These are phyloP conservation scores for Pelecanoides urinatrix DNA, from an alignment of 2,113 vertebrate species.

Conservation along the genomic window DNA sequence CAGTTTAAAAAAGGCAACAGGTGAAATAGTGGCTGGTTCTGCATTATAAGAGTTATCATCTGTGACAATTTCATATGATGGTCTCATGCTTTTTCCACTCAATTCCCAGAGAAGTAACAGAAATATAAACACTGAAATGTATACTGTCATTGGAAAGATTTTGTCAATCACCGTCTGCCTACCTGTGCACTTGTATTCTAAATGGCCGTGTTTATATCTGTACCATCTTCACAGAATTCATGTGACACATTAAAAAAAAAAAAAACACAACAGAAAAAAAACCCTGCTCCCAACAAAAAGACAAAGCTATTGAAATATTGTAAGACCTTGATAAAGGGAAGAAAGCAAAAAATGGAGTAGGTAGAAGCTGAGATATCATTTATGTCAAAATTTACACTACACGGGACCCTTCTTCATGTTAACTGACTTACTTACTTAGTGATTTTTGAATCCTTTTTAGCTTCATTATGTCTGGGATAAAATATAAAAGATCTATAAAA, in stretches of 20 bases:
- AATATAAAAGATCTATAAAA: not conserved
- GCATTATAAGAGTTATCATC: not conserved
- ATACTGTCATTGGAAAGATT: not conserved
- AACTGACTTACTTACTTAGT: not conserved
- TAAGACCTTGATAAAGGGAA: not conserved
- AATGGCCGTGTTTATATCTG: not conserved
- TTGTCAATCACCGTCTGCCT: not conserved
- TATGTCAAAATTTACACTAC: not conserved
- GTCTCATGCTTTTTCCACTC: not conserved
- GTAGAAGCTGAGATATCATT: not conserved
- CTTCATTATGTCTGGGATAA: not conserved
- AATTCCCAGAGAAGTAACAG: not conserved
- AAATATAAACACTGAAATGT: not conserved
- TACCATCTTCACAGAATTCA: not conserved
- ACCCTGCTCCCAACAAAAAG: not conserved
- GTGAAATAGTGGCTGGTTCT: not conserved
- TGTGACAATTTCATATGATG: not conserved
- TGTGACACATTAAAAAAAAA: not conserved
- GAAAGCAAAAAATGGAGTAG: not conserved
- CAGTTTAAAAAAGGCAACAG: not conserved
- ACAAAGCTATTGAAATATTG: not conserved
- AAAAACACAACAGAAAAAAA: not conserved
- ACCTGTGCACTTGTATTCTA: not conserved
- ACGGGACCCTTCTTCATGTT: not conserved
- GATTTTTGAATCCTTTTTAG: not conserved